These are phyloP conservation scores for Macroglossus sobrinus DNA, from an alignment of 2,113 vertebrate genomes.

Conservation along the genomic window DNA sequence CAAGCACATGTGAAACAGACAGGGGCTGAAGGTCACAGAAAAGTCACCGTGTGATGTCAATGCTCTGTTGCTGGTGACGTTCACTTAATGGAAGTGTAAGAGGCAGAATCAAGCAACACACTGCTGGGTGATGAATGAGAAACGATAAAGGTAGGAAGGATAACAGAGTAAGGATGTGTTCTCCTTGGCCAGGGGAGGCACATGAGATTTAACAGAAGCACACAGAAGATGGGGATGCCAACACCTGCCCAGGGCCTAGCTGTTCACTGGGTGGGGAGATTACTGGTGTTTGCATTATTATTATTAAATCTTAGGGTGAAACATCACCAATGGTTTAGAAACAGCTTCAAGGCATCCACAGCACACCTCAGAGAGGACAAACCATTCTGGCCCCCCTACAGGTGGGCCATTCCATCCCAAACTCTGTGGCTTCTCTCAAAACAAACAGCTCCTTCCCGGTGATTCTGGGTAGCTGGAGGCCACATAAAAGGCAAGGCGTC, in stretches of 20 bases:
- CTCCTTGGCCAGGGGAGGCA: not conserved
- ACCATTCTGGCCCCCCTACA: fast-evolving
- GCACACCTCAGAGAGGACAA: not conserved
- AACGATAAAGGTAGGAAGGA: not conserved
- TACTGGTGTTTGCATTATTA: not conserved
- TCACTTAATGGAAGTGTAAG: not conserved
- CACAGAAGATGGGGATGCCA: not conserved
- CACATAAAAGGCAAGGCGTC: not conserved
- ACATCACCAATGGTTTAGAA: not conserved
- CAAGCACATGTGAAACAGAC: not conserved
- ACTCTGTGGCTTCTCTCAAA: not conserved
- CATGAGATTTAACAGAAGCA: not conserved
- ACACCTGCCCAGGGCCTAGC: not conserved
- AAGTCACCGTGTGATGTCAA: not conserved
- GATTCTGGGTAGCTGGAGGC: not conserved
- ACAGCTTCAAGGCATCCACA: not conserved
- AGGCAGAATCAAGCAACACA: not conserved
- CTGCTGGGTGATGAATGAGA: not conserved
- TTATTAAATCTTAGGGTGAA: not conserved
- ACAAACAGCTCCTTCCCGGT: not conserved
- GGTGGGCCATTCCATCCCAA: not conserved
- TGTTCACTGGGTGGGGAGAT: not conserved
- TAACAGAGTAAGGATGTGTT: not conserved
- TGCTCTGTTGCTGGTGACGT: not conserved
- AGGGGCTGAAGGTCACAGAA: not conserved